These are phyloP conservation scores for Drosophila ogumai DNA, from an alignment of 1,140 invertebrate species.

Conservation along the genomic window DNA sequence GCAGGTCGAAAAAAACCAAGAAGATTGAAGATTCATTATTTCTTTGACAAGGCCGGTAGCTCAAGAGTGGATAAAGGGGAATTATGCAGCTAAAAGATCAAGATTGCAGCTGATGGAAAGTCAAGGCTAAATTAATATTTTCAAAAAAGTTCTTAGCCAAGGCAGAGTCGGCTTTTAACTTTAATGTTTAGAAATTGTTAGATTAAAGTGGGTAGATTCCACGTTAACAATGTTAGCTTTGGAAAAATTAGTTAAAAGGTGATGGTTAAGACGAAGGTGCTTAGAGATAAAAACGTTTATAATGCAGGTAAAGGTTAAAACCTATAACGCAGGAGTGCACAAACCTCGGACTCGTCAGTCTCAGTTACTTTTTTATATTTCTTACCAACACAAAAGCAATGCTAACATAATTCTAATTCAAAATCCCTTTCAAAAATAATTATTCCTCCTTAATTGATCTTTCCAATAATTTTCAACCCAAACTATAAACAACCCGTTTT, in stretches of 20 bases:
- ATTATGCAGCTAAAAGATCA: constrained; percentile 43
- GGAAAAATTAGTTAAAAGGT: background rate
- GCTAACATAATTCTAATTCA: background rate
- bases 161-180: constrained; percentile 14
- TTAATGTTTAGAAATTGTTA: constrained; percentile 6
- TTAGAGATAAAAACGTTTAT: background rate
- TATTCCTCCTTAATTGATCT: background rate
- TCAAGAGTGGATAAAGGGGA: constrained; percentile 14
- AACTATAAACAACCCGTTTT: background rate
- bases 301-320: background rate
- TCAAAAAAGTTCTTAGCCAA: constrained; percentile 15
- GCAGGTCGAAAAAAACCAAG: background rate
- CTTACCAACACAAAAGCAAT: background rate
- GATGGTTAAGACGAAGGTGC: background rate
- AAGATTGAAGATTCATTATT: constrained; percentile 35
- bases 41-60: constrained; percentile 52
- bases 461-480: background rate
- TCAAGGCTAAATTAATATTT: constrained; percentile 31
- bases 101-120: constrained; percentile 43
- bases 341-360: background rate
- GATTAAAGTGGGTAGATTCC: constrained; percentile 6
- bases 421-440: background rate
- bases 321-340: background rate
- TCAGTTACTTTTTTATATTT: background rate
- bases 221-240: background rate